These are phyloP conservation scores for human DNA, from an alignment of 2,113 vertebrate genomes.

Conservation along the genomic window DNA sequence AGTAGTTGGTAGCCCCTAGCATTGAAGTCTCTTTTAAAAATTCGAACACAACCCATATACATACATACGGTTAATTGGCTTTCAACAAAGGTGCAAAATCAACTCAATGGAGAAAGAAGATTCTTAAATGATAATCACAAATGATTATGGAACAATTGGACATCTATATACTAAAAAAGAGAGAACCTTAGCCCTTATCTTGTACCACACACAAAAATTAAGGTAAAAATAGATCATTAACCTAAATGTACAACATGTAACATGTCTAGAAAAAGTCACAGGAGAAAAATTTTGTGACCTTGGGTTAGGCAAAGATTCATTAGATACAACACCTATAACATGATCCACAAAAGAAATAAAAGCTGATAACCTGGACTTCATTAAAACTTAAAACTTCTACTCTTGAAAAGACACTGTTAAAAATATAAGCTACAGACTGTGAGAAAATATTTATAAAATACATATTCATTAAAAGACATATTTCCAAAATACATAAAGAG, in stretches of 20 bases:
- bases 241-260: neutral
- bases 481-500: neutral
- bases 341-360: neutral
- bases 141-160: neutral
- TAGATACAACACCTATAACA: neutral
- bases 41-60: neutral
- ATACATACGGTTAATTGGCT: neutral
- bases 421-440: neutral
- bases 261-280: neutral
- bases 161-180: neutral
- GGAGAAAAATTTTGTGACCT: neutral
- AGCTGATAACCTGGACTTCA: neutral
- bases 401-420: neutral
- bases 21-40: slow-evolving; percentile 7
- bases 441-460: slow-evolving; percentile 14
- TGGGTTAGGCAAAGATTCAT: neutral
- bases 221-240: neutral
- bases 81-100: neutral
- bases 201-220: neutral
- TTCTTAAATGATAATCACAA: neutral
- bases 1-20: neutral
- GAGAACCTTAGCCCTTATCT: neutral
- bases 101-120: neutral
- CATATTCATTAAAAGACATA: neutral
- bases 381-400: neutral